Conservation (phyloP, 2,797 vertebrate species). For the Crocidura indochinensis region DNA sequence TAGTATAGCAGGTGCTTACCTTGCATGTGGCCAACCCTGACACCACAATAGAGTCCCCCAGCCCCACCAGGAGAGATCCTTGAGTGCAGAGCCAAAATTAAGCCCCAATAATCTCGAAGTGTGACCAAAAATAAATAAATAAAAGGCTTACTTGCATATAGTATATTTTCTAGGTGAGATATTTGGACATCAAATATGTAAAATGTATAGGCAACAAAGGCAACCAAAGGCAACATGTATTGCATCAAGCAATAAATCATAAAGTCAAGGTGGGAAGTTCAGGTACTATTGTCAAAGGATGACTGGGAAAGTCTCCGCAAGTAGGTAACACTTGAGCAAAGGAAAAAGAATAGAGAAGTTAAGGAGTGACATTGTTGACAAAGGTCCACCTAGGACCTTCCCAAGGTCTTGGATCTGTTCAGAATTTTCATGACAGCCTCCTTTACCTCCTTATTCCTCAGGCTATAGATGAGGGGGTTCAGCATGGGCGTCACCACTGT, state of each 20-base stretch:
- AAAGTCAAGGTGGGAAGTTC: background rate
- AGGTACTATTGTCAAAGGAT: background rate
- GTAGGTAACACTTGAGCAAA: background rate
- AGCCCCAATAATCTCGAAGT: too few species aligned
- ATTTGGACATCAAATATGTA: background rate
- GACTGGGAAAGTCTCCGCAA: background rate
- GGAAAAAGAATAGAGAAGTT: background rate
- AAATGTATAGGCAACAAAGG: background rate
- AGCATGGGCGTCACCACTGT: slow-evolving; percentile 83
- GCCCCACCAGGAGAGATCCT: too few species aligned
- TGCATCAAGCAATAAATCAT: background rate
- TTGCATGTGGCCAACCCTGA: too few species aligned
- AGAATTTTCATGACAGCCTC: slow-evolving; percentile 70
- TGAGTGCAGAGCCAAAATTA: too few species aligned
- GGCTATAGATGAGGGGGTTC: slow-evolving; percentile 88
- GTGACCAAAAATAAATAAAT: background rate
- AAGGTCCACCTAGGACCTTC: background rate
- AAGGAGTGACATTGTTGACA: background rate
- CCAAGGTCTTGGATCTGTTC: background rate
- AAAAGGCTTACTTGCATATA: background rate
- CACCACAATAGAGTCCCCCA: too few species aligned
- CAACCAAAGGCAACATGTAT: background rate
- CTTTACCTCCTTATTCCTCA: slow-evolving; percentile 82
- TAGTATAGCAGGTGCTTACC: too few species aligned
- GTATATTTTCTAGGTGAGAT: background rate